Evolutionary conservation across 1,140 invertebrate genomes (phyloP).

Genomic region (Drosophila kikkawai): DNA sequence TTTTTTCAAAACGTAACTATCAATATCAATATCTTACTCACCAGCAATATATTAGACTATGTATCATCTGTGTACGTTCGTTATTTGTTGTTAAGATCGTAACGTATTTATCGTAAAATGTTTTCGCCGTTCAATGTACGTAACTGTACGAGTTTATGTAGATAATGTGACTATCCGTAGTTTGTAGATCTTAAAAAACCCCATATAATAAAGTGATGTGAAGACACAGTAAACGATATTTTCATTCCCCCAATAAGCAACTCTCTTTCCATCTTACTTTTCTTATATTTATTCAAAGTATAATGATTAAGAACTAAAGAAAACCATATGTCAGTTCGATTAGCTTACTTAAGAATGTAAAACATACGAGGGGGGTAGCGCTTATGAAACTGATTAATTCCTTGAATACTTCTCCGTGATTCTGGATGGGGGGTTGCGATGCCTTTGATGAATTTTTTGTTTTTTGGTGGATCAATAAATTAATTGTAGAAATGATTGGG

Average conservation of each 20-base stretch:
- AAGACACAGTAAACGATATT: conserved; percentile 7
- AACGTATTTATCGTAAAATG: conserved; percentile 33
- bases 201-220: conserved; percentile 39
- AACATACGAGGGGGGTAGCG: conserved; percentile 43
- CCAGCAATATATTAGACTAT: conserved; percentile 29
- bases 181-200: conserved; percentile 51
- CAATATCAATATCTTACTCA: conserved; percentile 40
- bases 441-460: conserved; percentile 42
- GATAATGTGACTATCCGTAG: conserved; percentile 60
- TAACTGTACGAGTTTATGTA: conserved; percentile 67
- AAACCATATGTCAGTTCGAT: conserved; percentile 74
- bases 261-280: not conserved
- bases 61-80: conserved; percentile 57
- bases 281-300: conserved; percentile 72
- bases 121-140: conserved; percentile 49
- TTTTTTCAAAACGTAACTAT: conserved; percentile 8
- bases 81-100: conserved; percentile 66
- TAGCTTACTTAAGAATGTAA: conserved; percentile 63
- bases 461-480: conserved; percentile 67
- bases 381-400: conserved; percentile 60
- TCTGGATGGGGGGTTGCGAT: conserved; percentile 29
- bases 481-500: conserved; percentile 60
- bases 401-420: conserved; percentile 61
- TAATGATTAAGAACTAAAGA: conserved; percentile 41
- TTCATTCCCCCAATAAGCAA: conserved; percentile 4